phyloP scores from a whole-genome alignment of 2,888 invertebrate genomes.

The Scrobipalpa costella region DNA sequence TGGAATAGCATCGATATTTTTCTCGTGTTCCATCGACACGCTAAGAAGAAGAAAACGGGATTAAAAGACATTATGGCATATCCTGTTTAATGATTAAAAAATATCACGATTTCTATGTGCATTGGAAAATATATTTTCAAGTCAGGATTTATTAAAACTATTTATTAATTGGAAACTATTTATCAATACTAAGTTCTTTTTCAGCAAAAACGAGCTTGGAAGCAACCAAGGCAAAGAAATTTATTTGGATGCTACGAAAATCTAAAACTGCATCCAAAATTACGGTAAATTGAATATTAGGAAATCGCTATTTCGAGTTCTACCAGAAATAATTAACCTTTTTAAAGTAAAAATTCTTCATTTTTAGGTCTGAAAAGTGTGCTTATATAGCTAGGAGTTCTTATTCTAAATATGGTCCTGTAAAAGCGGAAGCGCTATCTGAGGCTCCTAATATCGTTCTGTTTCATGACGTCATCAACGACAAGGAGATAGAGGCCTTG shows the following conservation, averaged over 20 bases:
- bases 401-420: neutral
- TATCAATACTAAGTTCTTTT: too few species aligned
- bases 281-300: neutral
- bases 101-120: too few species aligned
- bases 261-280: neutral
- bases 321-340: too few species aligned
- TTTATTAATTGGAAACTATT: too few species aligned
- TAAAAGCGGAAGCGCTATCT: neutral
- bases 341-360: neutral
- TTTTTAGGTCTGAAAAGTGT: neutral
- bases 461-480: slow-evolving; percentile 8
- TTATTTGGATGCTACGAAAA: slow-evolving; percentile 3
- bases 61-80: too few species aligned
- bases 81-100: too few species aligned
- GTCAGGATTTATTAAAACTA: too few species aligned
- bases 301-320: too few species aligned
- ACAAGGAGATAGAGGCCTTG: neutral
- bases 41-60: too few species aligned
- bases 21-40: too few species aligned
- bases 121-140: too few species aligned
- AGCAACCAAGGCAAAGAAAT: neutral
- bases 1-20: too few species aligned
- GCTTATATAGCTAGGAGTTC: neutral
- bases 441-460: neutral
- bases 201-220: neutral